phyloP scores from a whole-genome alignment of 2,888 invertebrate genomes.

The Phengaris alcon region DNA sequence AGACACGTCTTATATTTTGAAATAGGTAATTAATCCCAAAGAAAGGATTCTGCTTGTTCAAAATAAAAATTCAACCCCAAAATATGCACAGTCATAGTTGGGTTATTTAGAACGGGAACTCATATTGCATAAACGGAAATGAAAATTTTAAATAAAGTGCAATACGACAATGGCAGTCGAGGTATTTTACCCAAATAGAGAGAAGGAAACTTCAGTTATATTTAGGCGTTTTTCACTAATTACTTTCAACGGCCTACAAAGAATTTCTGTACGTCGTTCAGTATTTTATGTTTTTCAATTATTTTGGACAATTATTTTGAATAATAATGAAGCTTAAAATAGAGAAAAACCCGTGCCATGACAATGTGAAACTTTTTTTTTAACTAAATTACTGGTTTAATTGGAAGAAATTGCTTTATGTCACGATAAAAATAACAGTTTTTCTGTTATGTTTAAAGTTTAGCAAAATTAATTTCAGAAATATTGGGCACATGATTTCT shows the following conservation, averaged over 20 bases:
- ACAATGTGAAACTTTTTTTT: too few species aligned
- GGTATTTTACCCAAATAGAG: constrained; percentile 12
- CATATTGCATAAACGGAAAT: neutral
- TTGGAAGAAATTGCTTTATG: too few species aligned
- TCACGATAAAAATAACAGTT: too few species aligned
- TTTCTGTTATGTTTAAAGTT: too few species aligned
- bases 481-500: too few species aligned
- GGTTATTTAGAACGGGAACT: neutral
- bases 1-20: too few species aligned
- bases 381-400: too few species aligned
- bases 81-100: neutral
- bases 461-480: too few species aligned
- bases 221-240: constrained; percentile 17
- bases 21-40: too few species aligned
- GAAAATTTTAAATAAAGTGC: constrained; percentile 18
- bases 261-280: neutral
- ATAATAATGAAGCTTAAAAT: neutral
- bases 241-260: constrained; percentile 5
- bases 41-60: neutral
- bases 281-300: neutral
- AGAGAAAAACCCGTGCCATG: too few species aligned
- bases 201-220: neutral
- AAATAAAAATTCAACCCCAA: neutral
- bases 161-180: neutral
- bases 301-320: too few species aligned